A percentile compares a stretch with the other conserved stretches of the same genome.
phyloP scores from a whole-genome alignment of 1,140 invertebrate species.

The Argopecten irradians region DNA sequence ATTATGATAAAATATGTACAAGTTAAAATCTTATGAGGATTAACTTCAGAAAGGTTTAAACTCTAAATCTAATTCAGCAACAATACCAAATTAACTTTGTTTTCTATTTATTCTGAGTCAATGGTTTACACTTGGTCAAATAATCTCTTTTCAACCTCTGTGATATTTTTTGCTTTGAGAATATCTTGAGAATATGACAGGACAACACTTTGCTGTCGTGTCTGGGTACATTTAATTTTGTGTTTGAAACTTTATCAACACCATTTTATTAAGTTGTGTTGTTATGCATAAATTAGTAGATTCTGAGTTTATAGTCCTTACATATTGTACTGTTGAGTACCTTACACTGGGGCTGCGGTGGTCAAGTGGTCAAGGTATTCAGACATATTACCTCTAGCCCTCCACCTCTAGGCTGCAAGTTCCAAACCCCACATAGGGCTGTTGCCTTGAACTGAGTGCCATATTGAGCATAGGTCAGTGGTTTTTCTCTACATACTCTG shows the following conservation, averaged over 20 bases:
- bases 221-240: neutral
- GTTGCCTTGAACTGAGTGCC: no score
- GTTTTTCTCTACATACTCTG: no score
- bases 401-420: no score
- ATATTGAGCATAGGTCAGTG: no score
- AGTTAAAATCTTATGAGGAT: no score
- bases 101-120: neutral
- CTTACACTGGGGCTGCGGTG: no score
- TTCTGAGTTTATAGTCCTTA: neutral
- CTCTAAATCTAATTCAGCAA: neutral
- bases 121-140: neutral
- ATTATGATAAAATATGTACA: no score
- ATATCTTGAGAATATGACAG: neutral
- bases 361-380: no score
- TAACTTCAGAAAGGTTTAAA: no score
- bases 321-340: neutral
- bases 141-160: neutral
- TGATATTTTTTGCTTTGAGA: neutral
- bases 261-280: neutral
- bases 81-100: neutral
- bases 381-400: no score
- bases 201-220: neutral
- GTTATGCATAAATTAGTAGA: neutral
- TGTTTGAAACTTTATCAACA: neutral
- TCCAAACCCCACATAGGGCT: no score